Conservation (phyloP, 2,113 vertebrate genomes). For the Bos indicus region DNA sequence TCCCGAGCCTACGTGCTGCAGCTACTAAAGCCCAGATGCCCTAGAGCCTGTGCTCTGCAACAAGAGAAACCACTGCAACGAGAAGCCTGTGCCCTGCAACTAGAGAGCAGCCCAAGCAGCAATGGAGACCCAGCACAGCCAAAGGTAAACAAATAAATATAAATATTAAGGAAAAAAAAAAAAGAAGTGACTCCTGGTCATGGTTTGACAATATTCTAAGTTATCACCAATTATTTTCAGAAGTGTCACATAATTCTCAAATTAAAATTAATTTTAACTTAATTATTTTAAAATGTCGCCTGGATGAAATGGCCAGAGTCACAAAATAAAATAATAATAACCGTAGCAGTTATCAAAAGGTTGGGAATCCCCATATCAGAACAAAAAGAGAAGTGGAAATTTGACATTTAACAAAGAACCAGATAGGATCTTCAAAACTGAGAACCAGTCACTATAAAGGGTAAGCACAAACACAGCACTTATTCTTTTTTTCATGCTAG, state of each 20-base stretch:
- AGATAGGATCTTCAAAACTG: neutral
- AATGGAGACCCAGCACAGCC: neutral
- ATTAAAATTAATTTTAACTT: slow-evolving; percentile 1
- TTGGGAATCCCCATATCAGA: slow-evolving; percentile 33
- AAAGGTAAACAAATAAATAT: neutral
- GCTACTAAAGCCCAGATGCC: neutral
- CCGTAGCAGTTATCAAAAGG: neutral
- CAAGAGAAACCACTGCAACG: neutral
- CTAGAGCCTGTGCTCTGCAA: neutral
- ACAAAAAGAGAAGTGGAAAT: slow-evolving; percentile 53
- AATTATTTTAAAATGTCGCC: neutral
- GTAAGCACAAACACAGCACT: neutral
- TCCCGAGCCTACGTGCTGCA: fast-evolving
- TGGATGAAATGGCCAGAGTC: neutral
- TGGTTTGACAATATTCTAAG: neutral
- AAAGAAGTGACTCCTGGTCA: neutral
- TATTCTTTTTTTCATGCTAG: neutral
- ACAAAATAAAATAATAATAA: neutral
- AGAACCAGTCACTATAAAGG: neutral
- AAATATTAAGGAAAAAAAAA: neutral
- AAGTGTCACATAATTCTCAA: neutral
- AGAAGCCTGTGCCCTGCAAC: neutral
- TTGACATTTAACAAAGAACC: slow-evolving; percentile 37
- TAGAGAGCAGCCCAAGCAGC: neutral
- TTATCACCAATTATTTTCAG: neutral